Evolutionary conservation across 1,140 invertebrate species (phyloP), one percentile per base, ranked within the genome.

Genomic region (Telenomus remus): DNA sequence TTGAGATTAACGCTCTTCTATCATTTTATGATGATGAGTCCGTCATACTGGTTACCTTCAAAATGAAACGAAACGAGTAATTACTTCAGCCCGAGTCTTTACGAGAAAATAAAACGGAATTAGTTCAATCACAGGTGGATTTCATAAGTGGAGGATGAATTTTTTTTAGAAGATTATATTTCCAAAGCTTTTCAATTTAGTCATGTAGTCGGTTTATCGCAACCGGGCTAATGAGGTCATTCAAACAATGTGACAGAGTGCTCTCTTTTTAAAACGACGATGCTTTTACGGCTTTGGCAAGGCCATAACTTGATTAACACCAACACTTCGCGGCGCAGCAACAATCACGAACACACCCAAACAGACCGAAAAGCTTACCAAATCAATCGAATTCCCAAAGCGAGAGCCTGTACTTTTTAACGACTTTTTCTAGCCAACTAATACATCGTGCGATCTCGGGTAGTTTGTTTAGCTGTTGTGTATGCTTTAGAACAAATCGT

Each of bases 221-320:
- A 5, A 4, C 0, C 35, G 1, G 10, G 44, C 19, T 72, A 72
- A 72, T 64, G 55, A 35, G 60, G 60, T 37, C 37, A 16, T 57
- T 61, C 61, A 33, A 59, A 59, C 65, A 27, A 27, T 73, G 59
- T 65, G 44, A 65, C 48, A 39, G 49, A 56, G 43, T 53, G 70
- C 70, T 60, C 64, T 54, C 53, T 64, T 72, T 59, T 46, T 59
- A 47, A 64, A 72, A 64, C 47, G 57, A 46, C 59, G 53, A 72
- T 51, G 69, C 69, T 72, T 72, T 72, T 43, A 64, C 59, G 43
- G 55, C 70, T 49, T 60, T 60, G 47, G 42, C 61, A 60, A 54
- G 13, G 50, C 44, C 55, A 73, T 73, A 65, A 73, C 70, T 60
- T 65, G 60, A 73, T 73, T 65, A 60, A 73, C 64, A 65, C 44